Percentiles rank a stretch among this genome's conserved stretches.
phyloP scores from a whole-genome alignment of 1,140 invertebrate species.

The Homarus americanus region DNA sequence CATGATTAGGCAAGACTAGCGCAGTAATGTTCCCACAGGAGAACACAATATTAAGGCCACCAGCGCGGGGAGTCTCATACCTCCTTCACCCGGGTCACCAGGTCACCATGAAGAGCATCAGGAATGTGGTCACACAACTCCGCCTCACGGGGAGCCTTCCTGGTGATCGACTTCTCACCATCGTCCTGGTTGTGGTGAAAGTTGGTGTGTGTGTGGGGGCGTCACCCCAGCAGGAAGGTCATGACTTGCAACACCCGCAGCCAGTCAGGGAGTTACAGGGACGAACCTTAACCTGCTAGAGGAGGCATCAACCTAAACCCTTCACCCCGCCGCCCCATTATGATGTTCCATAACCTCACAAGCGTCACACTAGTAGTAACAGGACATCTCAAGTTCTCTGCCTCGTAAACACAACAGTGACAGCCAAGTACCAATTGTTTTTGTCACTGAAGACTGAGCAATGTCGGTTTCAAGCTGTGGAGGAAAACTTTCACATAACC shows the following conservation, averaged over 20 bases:
- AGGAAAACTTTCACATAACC: too few relatives aligned
- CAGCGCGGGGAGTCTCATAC: not conserved
- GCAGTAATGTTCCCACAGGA: not conserved
- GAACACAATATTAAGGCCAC: not conserved
- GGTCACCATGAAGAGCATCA: constrained; percentile 43
- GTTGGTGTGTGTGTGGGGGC: constrained; percentile 20
- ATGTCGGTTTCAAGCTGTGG: not conserved
- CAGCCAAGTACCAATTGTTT: not conserved
- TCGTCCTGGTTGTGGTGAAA: constrained; percentile 55
- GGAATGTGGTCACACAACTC: constrained; percentile 41
- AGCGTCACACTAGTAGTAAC: too few relatives aligned
- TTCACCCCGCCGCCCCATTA: not conserved
- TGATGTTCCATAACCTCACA: not conserved
- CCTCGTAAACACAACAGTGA: not conserved
- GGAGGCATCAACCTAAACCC: not conserved
- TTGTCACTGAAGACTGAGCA: not conserved
- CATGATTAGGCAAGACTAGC: not conserved
- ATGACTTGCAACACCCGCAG: constrained; percentile 28
- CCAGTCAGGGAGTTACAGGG: not conserved
- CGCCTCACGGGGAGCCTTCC: constrained; percentile 73
- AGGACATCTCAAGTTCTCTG: not conserved
- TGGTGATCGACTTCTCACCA: constrained; percentile 58
- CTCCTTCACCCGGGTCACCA: constrained; percentile 19
- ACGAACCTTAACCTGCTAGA: not conserved
- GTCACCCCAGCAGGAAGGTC: constrained; percentile 37